Conservation (phyloP, 2,888 invertebrate genomes). For the Dryococelus australis region DNA sequence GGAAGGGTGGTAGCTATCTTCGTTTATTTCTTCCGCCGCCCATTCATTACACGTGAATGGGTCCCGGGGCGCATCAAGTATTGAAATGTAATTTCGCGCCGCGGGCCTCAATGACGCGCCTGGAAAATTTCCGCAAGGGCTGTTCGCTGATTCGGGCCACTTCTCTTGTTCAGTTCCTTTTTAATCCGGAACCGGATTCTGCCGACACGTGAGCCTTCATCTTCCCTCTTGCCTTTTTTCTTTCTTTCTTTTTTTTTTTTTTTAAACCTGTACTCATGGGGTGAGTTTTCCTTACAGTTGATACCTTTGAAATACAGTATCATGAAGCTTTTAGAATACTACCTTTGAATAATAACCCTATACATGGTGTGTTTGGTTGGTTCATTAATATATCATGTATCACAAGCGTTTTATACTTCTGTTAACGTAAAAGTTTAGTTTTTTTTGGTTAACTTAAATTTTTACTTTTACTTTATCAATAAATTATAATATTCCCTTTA, state of each 20-base stretch:
- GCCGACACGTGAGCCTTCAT: neutral
- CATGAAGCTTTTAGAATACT: no score
- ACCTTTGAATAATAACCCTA: no score
- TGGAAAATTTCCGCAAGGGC: neutral
- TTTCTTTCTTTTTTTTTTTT: neutral
- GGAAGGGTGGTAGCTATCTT: neutral
- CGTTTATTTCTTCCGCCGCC: neutral
- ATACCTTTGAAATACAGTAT: no score
- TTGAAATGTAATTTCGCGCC: conserved; percentile 1
- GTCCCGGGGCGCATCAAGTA: neutral
- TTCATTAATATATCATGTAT: no score
- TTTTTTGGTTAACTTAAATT: no score
- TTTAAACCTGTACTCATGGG: no score
- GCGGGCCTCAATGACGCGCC: neutral
- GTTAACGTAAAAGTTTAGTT: no score
- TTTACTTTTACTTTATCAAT: no score
- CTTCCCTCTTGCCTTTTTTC: neutral
- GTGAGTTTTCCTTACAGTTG: no score
- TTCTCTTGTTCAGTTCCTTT: neutral
- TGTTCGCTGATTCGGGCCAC: neutral
- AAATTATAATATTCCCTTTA: no score
- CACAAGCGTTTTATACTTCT: no score
- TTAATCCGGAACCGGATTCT: neutral
- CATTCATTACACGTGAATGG: neutral
- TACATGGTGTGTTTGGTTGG: no score